Conservation (phyloP, 2,797 vertebrate genomes). For the Mormyrus hasselquistii region DNA sequence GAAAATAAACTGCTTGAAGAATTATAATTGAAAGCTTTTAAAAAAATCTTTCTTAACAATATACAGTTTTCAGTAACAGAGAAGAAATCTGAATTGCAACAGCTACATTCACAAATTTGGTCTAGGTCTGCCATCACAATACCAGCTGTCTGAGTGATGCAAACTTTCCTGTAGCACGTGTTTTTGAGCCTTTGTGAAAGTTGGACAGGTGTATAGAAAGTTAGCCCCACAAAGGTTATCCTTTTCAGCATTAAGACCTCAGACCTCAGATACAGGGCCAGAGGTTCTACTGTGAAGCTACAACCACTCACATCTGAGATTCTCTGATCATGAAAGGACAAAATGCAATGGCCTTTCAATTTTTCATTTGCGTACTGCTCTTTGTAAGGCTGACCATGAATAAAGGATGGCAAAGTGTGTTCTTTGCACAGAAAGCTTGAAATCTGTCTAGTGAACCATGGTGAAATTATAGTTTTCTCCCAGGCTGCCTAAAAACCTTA, state of each 20-base stretch:
- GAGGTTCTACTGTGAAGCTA: background rate
- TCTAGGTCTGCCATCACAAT: background rate
- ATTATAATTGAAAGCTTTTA: background rate
- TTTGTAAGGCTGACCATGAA: slow-evolving; percentile 55
- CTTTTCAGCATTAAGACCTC: background rate
- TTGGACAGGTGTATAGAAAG: background rate
- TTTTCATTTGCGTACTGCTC: slow-evolving; percentile 37
- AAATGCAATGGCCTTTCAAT: slow-evolving; percentile 23
- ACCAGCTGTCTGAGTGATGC: background rate
- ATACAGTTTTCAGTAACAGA: background rate
- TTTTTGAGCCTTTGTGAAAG: background rate
- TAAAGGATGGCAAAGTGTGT: slow-evolving; percentile 58
- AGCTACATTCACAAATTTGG: background rate
- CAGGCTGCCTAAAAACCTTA: slow-evolving; percentile 10
- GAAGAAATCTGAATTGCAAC: background rate
- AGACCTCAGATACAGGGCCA: background rate
- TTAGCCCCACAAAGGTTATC: background rate
- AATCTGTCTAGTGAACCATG: slow-evolving; percentile 33
- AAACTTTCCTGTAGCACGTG: background rate
- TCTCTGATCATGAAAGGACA: slow-evolving; percentile 11
- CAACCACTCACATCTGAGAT: slow-evolving; percentile 25
- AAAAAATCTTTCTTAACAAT: background rate
- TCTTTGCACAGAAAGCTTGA: slow-evolving; percentile 26
- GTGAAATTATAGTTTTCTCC: slow-evolving; percentile 13
- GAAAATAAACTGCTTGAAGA: background rate